A percentile compares a stretch with the other conserved stretches of the same genome.
Evolutionary conservation across 1,140 invertebrate genomes (phyloP).

Genomic region (silkworm (Bombyx mori)): DNA sequence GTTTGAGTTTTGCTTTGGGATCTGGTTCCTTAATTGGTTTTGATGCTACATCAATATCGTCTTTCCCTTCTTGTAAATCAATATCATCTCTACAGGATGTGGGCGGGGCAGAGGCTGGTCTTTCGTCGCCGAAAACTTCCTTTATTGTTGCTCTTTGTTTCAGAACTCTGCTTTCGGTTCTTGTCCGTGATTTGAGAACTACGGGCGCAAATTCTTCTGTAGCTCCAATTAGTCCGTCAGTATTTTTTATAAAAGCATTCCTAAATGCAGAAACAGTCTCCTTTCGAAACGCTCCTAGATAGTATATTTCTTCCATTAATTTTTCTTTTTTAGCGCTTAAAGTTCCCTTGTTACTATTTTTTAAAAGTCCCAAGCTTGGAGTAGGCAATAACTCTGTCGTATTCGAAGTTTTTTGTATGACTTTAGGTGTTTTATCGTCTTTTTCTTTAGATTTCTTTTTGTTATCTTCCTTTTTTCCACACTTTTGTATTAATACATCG

Average conservation of each 20-base stretch:
- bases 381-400: slow-evolving; percentile 75
- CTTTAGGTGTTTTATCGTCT: slow-evolving; percentile 59
- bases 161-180: slow-evolving; percentile 81
- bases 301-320: slow-evolving; percentile 70
- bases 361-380: slow-evolving; percentile 68
- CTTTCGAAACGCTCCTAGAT: slow-evolving; percentile 79
- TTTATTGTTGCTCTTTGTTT: slow-evolving; percentile 84
- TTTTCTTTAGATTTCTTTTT: slow-evolving; percentile 73
- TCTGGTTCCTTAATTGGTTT: slow-evolving; percentile 42
- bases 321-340: slow-evolving; percentile 69
- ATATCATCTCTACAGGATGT: slow-evolving; percentile 58
- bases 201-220: slow-evolving; percentile 78
- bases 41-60: slow-evolving; percentile 26
- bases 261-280: slow-evolving; percentile 79
- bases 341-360: slow-evolving; percentile 65
- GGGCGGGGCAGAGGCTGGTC: slow-evolving; percentile 69
- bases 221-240: slow-evolving; percentile 68
- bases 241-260: slow-evolving; percentile 78
- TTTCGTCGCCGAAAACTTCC: slow-evolving; percentile 81
- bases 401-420: slow-evolving; percentile 71
- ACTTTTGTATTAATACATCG: slow-evolving; percentile 76
- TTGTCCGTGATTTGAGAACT: slow-evolving; percentile 80
- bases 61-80: slow-evolving; percentile 36
- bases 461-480: slow-evolving; percentile 71
- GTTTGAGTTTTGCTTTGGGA: slow-evolving; percentile 49